Percentiles rank a stretch among this genome's conserved stretches.
These are phyloP conservation scores for Hepsetus odoe DNA, from an alignment of 2,113 vertebrate genomes.

Conservation along the genomic window DNA sequence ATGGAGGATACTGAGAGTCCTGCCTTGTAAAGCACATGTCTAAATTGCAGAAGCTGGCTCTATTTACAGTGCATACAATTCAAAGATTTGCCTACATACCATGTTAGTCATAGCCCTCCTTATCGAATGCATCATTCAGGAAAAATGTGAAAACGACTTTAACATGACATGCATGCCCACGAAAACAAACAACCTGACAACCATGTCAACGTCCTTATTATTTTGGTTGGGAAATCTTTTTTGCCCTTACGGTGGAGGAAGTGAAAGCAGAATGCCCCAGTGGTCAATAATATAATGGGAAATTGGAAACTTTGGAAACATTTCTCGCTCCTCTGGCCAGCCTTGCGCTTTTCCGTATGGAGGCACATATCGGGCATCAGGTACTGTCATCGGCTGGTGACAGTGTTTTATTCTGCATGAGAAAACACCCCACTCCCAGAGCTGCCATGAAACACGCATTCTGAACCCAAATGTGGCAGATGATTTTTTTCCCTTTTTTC, in stretches of 20 bases:
- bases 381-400: slow-evolving; percentile 81
- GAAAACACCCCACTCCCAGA: slow-evolving; percentile 81
- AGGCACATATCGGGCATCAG: slow-evolving; percentile 79
- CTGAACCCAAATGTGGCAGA: slow-evolving; percentile 64
- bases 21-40: slow-evolving; percentile 2
- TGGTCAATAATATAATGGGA: slow-evolving; percentile 62
- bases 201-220: slow-evolving; percentile 50
- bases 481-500: background rate
- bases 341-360: slow-evolving; percentile 41
- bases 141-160: slow-evolving; percentile 18
- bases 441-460: slow-evolving; percentile 17
- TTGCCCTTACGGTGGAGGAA: slow-evolving; percentile 33
- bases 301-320: slow-evolving; percentile 76
- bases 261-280: slow-evolving; percentile 56
- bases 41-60: background rate
- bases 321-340: slow-evolving; percentile 70
- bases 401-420: slow-evolving; percentile 92
- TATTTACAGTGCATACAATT: slow-evolving; percentile 6
- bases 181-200: slow-evolving; percentile 48
- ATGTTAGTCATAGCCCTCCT: slow-evolving; percentile 1
- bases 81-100: background rate
- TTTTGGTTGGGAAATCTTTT: slow-evolving; percentile 45
- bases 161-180: slow-evolving; percentile 27
- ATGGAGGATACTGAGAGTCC: background rate
- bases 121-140: slow-evolving; percentile 27